These are phyloP conservation scores for Cricetomys ansorgei DNA, from an alignment of 2,113 vertebrate species.

Conservation along the genomic window DNA sequence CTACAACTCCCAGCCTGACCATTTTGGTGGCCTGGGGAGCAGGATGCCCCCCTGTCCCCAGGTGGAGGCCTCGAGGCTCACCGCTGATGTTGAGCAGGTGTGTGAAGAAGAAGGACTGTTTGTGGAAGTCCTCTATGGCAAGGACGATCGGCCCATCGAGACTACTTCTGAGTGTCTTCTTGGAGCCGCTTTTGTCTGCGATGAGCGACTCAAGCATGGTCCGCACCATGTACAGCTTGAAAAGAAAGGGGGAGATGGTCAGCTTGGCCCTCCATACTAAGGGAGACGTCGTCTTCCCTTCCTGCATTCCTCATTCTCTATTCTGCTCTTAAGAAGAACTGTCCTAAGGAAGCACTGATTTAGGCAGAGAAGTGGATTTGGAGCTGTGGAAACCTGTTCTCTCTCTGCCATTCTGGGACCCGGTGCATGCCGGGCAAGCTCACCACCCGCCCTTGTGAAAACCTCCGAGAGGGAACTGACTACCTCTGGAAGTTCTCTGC, in stretches of 20 bases:
- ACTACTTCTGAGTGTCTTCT: constrained; percentile 98
- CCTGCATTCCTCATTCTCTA: not conserved
- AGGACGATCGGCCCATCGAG: constrained; percentile 97
- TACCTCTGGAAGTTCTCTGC: not conserved
- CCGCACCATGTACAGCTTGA: constrained; percentile 98
- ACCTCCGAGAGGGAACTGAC: not conserved
- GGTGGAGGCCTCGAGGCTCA: constrained; percentile 70
- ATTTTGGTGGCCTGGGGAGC: not conserved
- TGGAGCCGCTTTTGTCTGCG: constrained; percentile 98
- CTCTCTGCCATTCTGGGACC: not conserved
- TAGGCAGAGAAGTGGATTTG: constrained; percentile 50
- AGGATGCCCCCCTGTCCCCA: fast-evolving
- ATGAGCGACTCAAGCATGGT: constrained; percentile 99
- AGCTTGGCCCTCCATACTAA: not conserved
- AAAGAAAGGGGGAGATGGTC: constrained; percentile 25
- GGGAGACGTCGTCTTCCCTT: too few relatives aligned
- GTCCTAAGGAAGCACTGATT: constrained; percentile 53
- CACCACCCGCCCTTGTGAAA: not conserved
- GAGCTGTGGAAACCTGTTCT: not conserved
- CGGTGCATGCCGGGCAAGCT: not conserved
- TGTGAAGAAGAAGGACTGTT: constrained; percentile 99
- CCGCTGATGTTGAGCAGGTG: constrained; percentile 99
- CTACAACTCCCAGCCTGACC: fast-evolving
- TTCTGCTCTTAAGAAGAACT: not conserved
- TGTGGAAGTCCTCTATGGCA: constrained; percentile 99